Percentiles rank a stretch among this genome's conserved stretches.
Evolutionary conservation across 2,797 vertebrate species (phyloP).

Genomic region (Eulemur coronatus): DNA sequence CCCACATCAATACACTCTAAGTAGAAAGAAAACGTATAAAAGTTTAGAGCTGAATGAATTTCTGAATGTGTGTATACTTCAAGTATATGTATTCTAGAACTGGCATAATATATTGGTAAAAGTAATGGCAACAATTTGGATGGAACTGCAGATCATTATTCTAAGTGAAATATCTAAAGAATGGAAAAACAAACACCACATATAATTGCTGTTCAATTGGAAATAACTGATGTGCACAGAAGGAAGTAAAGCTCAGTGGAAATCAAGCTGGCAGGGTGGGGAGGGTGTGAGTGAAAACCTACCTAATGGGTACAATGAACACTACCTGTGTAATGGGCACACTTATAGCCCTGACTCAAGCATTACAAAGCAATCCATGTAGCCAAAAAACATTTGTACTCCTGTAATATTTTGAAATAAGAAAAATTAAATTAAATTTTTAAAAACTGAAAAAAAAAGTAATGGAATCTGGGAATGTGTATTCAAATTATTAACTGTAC

Average conservation of each 20-base stretch:
- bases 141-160: neutral
- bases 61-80: neutral
- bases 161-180: neutral
- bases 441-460: neutral
- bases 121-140: neutral
- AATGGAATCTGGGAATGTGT: neutral
- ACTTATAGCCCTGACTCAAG: neutral
- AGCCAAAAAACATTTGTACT: neutral
- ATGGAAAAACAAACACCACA: neutral
- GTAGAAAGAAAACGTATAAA: neutral
- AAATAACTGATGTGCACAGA: neutral
- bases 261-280: neutral
- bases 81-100: neutral
- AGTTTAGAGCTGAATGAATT: neutral
- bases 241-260: neutral
- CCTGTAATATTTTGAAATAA: neutral
- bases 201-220: neutral
- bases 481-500: neutral
- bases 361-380: neutral
- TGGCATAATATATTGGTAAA: neutral
- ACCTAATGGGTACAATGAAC: neutral
- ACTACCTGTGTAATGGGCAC: neutral
- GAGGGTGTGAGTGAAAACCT: neutral
- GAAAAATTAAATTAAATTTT: neutral
- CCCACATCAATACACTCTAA: neutral